These are phyloP conservation scores for Heterotilapia buettikoferi DNA, from an alignment of 2,113 vertebrate genomes.

Conservation along the genomic window DNA sequence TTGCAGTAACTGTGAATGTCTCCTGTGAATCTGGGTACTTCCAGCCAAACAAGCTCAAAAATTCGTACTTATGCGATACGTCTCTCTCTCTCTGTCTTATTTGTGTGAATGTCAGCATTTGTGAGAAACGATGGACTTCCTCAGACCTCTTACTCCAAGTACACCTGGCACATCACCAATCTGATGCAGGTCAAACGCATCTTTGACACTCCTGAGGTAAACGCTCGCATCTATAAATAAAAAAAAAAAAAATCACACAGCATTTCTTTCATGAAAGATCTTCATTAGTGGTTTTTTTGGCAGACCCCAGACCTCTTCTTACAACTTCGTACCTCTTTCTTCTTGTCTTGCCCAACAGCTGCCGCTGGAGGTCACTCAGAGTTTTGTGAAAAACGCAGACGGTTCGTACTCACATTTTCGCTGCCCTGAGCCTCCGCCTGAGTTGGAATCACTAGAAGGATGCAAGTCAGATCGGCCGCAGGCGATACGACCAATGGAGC, in stretches of 20 bases:
- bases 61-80: neutral
- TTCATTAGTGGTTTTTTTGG: neutral
- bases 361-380: slow-evolving; percentile 85
- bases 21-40: neutral
- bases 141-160: slow-evolving; percentile 84
- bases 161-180: slow-evolving; percentile 89
- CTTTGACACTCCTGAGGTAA: slow-evolving; percentile 88
- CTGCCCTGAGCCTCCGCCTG: slow-evolving; percentile 78
- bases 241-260: neutral
- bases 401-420: slow-evolving; percentile 81
- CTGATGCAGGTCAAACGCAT: slow-evolving; percentile 86
- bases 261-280: neutral
- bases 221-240: neutral
- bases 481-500: slow-evolving; percentile 82
- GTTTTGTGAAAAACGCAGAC: slow-evolving; percentile 85
- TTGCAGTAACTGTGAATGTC: neutral
- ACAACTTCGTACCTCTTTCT: neutral
- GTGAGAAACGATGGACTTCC: slow-evolving; percentile 81
- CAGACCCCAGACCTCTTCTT: too few relatives aligned
- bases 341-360: slow-evolving; percentile 62
- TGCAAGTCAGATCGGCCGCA: slow-evolving; percentile 75
- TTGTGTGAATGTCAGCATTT: slow-evolving; percentile 68
- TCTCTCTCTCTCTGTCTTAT: neutral
- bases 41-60: neutral
- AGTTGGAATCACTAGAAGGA: slow-evolving; percentile 63